Conservation (phyloP, 2,797 vertebrate species). For the Notamacropus eugenii region DNA sequence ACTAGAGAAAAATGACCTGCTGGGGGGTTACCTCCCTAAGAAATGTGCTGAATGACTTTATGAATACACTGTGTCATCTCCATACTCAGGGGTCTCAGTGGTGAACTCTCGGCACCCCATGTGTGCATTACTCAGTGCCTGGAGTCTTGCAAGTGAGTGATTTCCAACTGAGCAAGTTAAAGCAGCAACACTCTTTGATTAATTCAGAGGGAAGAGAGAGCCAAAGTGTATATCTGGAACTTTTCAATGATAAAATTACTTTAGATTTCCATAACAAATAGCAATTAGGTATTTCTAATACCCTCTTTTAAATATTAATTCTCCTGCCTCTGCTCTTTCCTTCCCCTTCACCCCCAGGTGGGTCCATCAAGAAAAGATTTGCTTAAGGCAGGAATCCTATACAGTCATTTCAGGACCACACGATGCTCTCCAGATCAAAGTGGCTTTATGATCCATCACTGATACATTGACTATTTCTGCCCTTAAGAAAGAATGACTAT, state of each 20-base stretch:
- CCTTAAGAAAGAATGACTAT: not conserved
- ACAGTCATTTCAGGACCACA: not conserved
- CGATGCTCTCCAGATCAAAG: not conserved
- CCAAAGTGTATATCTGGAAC: not conserved
- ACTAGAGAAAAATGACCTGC: constrained; percentile 34
- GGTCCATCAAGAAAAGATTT: not conserved
- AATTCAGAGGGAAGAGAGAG: constrained; percentile 29
- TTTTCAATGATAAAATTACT: constrained; percentile 37
- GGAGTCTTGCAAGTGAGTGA: not conserved
- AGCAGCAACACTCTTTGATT: constrained; percentile 16
- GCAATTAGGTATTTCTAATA: not conserved
- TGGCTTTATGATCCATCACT: not conserved
- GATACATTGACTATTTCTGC: not conserved
- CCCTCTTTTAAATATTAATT: not conserved
- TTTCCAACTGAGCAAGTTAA: constrained; percentile 33
- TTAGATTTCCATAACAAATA: constrained; percentile 56
- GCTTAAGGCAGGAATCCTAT: not conserved
- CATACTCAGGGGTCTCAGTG: constrained; percentile 8
- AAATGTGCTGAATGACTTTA: not conserved
- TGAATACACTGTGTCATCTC: constrained; percentile 34
- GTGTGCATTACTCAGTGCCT: not conserved
- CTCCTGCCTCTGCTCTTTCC: not conserved
- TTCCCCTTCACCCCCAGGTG: not conserved
- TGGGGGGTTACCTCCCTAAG: constrained; percentile 6
- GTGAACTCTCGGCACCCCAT: constrained; percentile 20